These are phyloP conservation scores for Glyptemys insculpta DNA, from an alignment of 2,797 vertebrate genomes.

Conservation along the genomic window DNA sequence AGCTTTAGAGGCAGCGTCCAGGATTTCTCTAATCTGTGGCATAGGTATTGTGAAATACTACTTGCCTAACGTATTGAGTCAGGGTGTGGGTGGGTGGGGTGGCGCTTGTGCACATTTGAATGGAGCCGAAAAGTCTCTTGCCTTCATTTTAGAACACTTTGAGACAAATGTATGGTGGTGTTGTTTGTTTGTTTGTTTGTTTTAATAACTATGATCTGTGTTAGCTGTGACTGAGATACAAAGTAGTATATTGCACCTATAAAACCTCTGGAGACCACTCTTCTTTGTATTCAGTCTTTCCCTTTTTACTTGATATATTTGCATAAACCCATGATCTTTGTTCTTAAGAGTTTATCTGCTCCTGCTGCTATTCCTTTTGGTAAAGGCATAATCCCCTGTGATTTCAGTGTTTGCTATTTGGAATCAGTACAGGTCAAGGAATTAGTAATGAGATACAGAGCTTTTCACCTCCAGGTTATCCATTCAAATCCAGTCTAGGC, in stretches of 20 bases:
- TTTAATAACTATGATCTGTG: slow-evolving; percentile 9
- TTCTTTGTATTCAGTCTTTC: neutral
- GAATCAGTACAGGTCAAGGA: slow-evolving; percentile 7
- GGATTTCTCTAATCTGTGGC: too few relatives aligned
- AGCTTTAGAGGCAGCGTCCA: neutral
- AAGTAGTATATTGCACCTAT: neutral
- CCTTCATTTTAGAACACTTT: neutral
- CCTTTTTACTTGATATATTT: neutral
- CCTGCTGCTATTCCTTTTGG: neutral
- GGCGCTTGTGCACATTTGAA: neutral
- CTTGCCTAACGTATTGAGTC: neutral
- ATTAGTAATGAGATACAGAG: neutral
- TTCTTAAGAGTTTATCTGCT: slow-evolving; percentile 13
- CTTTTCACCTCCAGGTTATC: slow-evolving; percentile 8
- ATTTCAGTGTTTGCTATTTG: slow-evolving; percentile 34
- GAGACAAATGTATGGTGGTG: neutral
- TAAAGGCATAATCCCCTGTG: neutral
- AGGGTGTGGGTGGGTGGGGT: neutral
- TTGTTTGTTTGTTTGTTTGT: neutral
- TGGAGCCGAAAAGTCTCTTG: neutral
- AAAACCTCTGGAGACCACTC: neutral
- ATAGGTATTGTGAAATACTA: neutral
- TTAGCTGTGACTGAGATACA: neutral
- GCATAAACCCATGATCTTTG: neutral
- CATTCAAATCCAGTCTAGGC: slow-evolving; percentile 22